Percentiles rank a stretch among this genome's conserved stretches.
These are phyloP conservation scores for Myiothlypis coronata DNA, from an alignment of 2,797 vertebrate species.

Conservation along the genomic window DNA sequence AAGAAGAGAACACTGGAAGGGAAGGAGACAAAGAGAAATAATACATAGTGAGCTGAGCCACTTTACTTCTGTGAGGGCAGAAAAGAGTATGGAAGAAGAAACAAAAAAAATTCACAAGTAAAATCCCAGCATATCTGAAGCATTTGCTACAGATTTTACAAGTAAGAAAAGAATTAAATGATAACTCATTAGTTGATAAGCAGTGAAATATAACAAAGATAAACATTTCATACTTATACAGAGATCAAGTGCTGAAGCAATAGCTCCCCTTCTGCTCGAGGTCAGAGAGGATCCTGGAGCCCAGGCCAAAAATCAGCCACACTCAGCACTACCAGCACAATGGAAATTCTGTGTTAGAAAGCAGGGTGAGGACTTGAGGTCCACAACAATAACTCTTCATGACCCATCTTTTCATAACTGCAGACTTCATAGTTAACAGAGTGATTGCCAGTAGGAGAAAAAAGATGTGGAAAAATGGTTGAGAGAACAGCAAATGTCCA, in stretches of 20 bases:
- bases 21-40: constrained; percentile 11
- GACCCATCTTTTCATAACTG: not conserved
- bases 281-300: not conserved
- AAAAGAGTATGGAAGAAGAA: not conserved
- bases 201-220: not conserved
- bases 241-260: not conserved
- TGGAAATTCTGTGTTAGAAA: not conserved
- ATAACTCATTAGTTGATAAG: not conserved
- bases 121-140: not conserved
- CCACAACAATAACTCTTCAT: not conserved
- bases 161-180: not conserved
- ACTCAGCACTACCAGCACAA: not conserved
- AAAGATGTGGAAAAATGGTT: not conserved
- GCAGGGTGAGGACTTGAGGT: not conserved
- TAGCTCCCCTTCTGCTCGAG: not conserved
- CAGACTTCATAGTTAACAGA: not conserved
- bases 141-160: not conserved
- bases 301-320: not conserved
- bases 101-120: not conserved
- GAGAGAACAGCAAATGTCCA: not conserved
- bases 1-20: not conserved
- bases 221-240: not conserved
- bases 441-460: not conserved
- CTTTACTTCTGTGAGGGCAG: not conserved
- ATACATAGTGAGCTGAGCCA: not conserved